phyloP scores from a whole-genome alignment of 2,113 vertebrate genomes.

The Clarias gariepinus region DNA sequence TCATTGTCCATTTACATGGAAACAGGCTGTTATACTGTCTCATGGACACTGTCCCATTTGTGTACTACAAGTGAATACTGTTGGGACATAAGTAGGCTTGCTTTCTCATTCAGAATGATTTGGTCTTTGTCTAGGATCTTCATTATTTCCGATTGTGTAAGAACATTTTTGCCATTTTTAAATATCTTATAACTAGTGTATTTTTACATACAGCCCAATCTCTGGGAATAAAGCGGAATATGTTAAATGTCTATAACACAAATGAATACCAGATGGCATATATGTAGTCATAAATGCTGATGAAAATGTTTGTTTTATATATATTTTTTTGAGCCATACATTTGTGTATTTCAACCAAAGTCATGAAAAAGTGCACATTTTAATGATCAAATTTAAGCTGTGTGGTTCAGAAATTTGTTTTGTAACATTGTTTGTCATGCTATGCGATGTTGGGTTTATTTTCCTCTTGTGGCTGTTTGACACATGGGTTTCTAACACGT shows the following conservation, averaged over 20 bases:
- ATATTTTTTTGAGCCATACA: not conserved
- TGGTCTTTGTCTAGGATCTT: not conserved
- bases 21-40: not conserved
- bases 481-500: not conserved
- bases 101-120: not conserved
- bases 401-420: not conserved
- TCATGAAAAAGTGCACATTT: not conserved
- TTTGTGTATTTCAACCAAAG: not conserved
- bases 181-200: too few species aligned
- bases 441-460: not conserved
- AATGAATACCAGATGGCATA: not conserved
- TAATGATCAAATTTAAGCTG: not conserved
- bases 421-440: not conserved
- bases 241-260: not conserved
- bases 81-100: not conserved
- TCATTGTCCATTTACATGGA: not conserved
- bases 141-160: not conserved
- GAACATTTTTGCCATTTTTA: not conserved
- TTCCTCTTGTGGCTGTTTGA: not conserved
- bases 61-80: not conserved
- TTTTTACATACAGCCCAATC: not conserved
- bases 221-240: not conserved
- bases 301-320: not conserved
- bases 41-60: not conserved
- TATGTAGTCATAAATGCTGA: not conserved